These are phyloP conservation scores for Plutella xylostella DNA, from an alignment of 2,888 invertebrate genomes.

Conservation along the genomic window DNA sequence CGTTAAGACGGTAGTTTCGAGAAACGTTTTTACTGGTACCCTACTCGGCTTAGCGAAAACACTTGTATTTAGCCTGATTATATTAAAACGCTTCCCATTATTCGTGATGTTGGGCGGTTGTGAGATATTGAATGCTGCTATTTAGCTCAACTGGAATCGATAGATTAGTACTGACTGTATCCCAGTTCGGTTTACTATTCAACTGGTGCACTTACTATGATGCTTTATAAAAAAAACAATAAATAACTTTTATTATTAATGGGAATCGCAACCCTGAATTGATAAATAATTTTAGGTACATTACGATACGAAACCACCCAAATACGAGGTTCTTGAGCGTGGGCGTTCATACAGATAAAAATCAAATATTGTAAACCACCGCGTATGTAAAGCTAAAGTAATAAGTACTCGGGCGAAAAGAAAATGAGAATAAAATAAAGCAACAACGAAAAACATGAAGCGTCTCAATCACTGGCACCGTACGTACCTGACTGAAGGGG, in stretches of 20 bases:
- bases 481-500: conserved; percentile 37
- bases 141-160: conserved; percentile 14
- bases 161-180: no score
- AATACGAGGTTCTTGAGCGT: no score
- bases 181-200: no score
- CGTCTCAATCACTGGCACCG: conserved; percentile 39
- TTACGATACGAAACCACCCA: no score
- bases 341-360: no score
- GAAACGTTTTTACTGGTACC: conserved; percentile 26
- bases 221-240: no score
- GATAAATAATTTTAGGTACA: no score
- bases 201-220: no score
- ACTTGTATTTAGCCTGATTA: conserved; percentile 32
- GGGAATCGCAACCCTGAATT: no score
- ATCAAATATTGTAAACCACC: neutral
- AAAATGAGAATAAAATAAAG: conserved; percentile 3
- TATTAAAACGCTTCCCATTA: conserved; percentile 28
- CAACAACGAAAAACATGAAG: conserved; percentile 31
- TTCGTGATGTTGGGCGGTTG: conserved; percentile 15
- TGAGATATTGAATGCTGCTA: conserved; percentile 26
- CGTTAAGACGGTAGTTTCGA: conserved; percentile 39
- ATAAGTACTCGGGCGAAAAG: conserved; percentile 1
- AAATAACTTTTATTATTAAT: no score
- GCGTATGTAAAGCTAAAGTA: neutral
- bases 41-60: conserved; percentile 26